A percentile compares a stretch with the other conserved stretches of the same genome.
These are phyloP conservation scores for Hycleus phaleratus DNA, from an alignment of 1,140 invertebrate species.

Conservation along the genomic window DNA sequence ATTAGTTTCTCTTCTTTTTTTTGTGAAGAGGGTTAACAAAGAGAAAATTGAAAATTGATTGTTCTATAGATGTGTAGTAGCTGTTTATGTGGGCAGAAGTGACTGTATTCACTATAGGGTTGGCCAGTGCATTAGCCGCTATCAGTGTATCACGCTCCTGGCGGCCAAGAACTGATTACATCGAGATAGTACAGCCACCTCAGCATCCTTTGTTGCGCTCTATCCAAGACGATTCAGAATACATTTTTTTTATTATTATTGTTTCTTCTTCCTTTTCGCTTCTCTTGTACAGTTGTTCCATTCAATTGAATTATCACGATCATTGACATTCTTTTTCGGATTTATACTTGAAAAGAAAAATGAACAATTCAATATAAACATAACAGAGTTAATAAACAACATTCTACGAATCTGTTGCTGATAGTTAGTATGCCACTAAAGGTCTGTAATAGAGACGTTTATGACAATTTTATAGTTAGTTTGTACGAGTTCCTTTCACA, in stretches of 20 bases:
- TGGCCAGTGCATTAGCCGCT: constrained; percentile 19
- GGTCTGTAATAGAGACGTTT: constrained; percentile 24
- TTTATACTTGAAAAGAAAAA: not conserved
- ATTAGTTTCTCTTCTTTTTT: too few species aligned
- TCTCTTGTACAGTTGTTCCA: not conserved
- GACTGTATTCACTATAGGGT: constrained; percentile 2
- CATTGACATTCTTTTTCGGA: not conserved
- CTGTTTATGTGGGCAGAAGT: too few species aligned
- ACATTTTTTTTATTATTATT: not conserved
- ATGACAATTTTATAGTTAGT: constrained; percentile 24
- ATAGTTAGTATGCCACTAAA: constrained; percentile 17
- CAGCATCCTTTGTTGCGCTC: constrained; percentile 16
- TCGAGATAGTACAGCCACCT: constrained; percentile 17
- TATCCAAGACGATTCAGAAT: not conserved
- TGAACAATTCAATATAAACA: constrained; percentile 15
- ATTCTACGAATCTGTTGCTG: constrained; percentile 16
- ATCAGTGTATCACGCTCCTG: constrained; percentile 17
- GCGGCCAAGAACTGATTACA: constrained; percentile 16
- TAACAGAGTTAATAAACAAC: constrained; percentile 14
- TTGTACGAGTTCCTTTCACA: constrained; percentile 15
- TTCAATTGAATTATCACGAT: constrained; percentile 15
- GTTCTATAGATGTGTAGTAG: too few species aligned
- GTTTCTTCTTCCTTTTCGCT: constrained; percentile 1
- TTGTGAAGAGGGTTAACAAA: too few species aligned
- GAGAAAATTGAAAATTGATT: too few species aligned